phyloP scores from a whole-genome alignment of 2,797 vertebrate species.

The Florisuga fusca region DNA sequence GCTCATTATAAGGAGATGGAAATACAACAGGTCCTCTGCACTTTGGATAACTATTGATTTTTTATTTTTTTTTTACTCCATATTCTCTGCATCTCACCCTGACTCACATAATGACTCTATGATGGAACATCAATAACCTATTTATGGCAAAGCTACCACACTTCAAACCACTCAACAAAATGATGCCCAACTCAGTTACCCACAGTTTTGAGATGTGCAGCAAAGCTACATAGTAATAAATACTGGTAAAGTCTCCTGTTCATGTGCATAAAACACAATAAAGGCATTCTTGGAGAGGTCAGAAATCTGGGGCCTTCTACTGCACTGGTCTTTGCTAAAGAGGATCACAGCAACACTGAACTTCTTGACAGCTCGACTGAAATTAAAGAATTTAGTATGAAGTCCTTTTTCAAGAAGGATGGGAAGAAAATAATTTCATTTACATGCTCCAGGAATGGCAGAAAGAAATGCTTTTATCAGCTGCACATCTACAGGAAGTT shows the following conservation, averaged over 20 bases:
- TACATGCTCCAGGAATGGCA: background rate
- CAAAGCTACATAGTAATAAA: background rate
- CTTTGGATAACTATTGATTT: constrained; percentile 67
- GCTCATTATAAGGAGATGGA: constrained; percentile 64
- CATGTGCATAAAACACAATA: background rate
- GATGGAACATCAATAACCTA: constrained; percentile 71
- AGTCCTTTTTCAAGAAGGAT: background rate
- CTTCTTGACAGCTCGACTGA: background rate
- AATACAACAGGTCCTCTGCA: constrained; percentile 61
- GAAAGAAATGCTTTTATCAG: background rate
- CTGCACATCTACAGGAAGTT: background rate
- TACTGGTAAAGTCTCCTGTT: background rate
- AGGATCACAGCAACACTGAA: background rate
- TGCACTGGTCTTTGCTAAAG: background rate
- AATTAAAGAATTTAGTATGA: background rate
- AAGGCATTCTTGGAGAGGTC: background rate
- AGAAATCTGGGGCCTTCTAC: background rate
- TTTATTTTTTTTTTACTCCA: constrained; percentile 16
- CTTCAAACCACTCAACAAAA: background rate
- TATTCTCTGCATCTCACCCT: constrained; percentile 49
- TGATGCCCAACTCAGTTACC: background rate
- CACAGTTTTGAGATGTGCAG: background rate
- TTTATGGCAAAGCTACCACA: constrained; percentile 44
- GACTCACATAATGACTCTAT: constrained; percentile 70
- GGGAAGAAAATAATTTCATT: background rate